phyloP scores from a whole-genome alignment of 2,113 vertebrate genomes.

The Synchiropus splendidus region DNA sequence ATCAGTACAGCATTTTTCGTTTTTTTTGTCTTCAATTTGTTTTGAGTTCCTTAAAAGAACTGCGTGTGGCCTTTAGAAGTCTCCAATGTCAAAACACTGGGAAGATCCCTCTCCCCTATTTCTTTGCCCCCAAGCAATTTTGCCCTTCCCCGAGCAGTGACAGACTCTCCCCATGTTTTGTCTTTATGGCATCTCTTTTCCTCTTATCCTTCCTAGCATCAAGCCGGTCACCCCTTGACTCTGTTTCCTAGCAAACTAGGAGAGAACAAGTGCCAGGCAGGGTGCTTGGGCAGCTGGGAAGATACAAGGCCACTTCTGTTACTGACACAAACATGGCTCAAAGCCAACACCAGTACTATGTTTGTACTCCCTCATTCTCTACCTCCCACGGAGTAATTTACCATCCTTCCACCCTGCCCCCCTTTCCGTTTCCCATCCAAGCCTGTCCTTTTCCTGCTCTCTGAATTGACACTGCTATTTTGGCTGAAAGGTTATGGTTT shows the following conservation, averaged over 20 bases:
- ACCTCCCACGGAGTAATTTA: slow-evolving; percentile 51
- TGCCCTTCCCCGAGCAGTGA: slow-evolving; percentile 30
- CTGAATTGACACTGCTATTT: slow-evolving; percentile 45
- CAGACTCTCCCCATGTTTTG: no score
- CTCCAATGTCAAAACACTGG: slow-evolving; percentile 14
- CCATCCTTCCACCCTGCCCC: slow-evolving; percentile 30
- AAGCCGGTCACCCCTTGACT: slow-evolving; percentile 46
- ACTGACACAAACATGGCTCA: slow-evolving; percentile 61
- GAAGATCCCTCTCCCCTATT: slow-evolving; percentile 11
- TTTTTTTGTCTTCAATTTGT: no score
- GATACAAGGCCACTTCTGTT: slow-evolving; percentile 62
- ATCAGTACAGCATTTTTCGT: no score
- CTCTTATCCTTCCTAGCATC: slow-evolving; percentile 44
- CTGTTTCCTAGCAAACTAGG: slow-evolving; percentile 53
- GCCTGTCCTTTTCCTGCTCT: slow-evolving; percentile 48
- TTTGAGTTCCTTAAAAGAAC: no score
- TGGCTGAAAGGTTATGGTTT: slow-evolving; percentile 43
- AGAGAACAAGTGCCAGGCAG: slow-evolving; percentile 37
- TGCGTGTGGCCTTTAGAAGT: no score
- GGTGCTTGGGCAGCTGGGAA: slow-evolving; percentile 12
- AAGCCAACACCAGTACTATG: slow-evolving; percentile 52
- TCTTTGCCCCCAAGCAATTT: slow-evolving; percentile 31
- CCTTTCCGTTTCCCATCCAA: slow-evolving; percentile 21
- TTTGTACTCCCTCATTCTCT: slow-evolving; percentile 50
- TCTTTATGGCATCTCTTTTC: slow-evolving; percentile 1